phyloP scores from a whole-genome alignment of 2,113 vertebrate genomes.

The Triplophysa rosa region DNA sequence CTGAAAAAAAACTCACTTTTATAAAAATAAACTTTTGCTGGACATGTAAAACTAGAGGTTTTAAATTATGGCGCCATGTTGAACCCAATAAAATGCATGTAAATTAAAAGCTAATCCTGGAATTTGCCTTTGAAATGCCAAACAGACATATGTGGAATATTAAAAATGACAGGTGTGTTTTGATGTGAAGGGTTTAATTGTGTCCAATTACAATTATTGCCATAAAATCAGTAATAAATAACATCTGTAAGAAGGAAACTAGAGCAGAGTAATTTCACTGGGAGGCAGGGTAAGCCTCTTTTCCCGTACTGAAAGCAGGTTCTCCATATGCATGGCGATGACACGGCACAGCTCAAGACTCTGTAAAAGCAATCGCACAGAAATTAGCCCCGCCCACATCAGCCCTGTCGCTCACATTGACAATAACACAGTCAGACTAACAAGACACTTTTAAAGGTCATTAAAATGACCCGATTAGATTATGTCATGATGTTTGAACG shows the following conservation, averaged over 20 bases:
- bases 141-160: background rate
- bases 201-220: constrained; percentile 25
- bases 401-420: background rate
- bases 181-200: background rate
- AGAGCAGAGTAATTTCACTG: constrained; percentile 95
- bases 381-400: constrained; percentile 31
- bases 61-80: constrained; percentile 13
- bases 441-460: background rate
- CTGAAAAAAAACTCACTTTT: background rate
- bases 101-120: background rate
- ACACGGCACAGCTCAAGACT: constrained; percentile 92
- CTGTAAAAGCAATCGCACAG: constrained; percentile 63
- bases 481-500: background rate
- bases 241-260: constrained; percentile 51
- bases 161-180: constrained; percentile 1
- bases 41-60: constrained; percentile 32
- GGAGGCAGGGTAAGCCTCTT: constrained; percentile 92
- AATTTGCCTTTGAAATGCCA: background rate
- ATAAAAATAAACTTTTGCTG: constrained; percentile 19
- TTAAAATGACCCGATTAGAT: background rate
- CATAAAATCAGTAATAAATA: background rate
- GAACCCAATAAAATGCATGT: background rate
- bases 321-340: constrained; percentile 91
- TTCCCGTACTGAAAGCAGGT: constrained; percentile 84
- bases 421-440: background rate